Conservation (phyloP, 2,888 invertebrate genomes). For the Phalera bucephala region DNA sequence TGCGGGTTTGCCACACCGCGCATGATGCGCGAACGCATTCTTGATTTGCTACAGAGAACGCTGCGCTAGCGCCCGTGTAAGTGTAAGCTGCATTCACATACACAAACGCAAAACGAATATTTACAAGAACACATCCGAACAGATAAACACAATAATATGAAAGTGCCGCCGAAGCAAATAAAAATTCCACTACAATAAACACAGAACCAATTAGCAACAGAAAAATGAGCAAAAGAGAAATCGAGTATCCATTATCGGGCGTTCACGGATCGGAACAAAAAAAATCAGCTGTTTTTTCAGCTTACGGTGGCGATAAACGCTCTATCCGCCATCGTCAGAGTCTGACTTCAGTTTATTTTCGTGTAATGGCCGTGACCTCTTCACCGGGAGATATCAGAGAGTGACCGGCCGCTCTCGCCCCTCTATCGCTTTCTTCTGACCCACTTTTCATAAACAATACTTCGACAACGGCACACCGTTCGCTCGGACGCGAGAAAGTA, state of each 20-base stretch:
- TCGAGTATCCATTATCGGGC: conserved; percentile 52
- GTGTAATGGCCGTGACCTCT: conserved; percentile 76
- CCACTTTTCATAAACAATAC: conserved; percentile 82
- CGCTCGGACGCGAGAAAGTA: conserved; percentile 72
- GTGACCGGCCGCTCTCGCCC: conserved; percentile 64
- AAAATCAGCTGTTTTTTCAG: conserved; percentile 51
- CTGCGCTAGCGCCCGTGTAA: conserved; percentile 28
- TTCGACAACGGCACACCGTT: conserved; percentile 58
- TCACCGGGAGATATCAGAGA: conserved; percentile 71
- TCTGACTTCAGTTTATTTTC: conserved; percentile 51
- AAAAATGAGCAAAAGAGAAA: conserved; percentile 66
- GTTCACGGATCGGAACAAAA: conserved; percentile 56
- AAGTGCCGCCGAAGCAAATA: conserved; percentile 34
- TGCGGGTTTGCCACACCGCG: conserved; percentile 25
- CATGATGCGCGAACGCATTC: conserved; percentile 70
- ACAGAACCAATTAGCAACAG: conserved; percentile 56
- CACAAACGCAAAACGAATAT: conserved; percentile 10
- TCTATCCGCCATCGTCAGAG: conserved; percentile 36
- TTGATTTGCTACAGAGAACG: conserved; percentile 61
- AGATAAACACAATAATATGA: conserved; percentile 33
- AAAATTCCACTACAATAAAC: conserved; percentile 43
- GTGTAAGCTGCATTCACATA: conserved; percentile 30
- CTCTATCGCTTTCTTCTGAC: conserved; percentile 79
- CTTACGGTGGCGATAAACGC: conserved; percentile 49
- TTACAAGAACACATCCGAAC: conserved; percentile 2